phyloP scores from a whole-genome alignment of 2,113 vertebrate genomes.

The Oenanthe melanoleuca region DNA sequence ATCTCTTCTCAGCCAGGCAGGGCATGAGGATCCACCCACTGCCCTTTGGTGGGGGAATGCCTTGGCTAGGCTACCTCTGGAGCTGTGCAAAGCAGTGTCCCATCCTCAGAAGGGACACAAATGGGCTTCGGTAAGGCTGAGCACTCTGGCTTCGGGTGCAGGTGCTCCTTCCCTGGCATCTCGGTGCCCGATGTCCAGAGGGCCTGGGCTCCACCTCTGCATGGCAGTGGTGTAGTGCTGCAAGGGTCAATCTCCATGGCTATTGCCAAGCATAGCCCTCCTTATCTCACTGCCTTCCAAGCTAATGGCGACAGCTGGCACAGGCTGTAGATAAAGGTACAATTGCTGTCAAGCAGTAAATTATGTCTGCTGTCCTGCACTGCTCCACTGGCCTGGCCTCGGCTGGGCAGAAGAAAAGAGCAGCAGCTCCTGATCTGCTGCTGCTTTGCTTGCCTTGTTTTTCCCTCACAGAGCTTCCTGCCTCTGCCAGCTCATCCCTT shows the following conservation, averaged over 20 bases:
- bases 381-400: background rate
- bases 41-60: background rate
- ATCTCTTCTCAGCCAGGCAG: rapidly evolving
- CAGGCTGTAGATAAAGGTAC: background rate
- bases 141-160: rapidly evolving
- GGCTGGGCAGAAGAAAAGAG: background rate
- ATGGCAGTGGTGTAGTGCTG: rapidly evolving
- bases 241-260: rapidly evolving
- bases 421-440: background rate
- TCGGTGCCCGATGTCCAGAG: rapidly evolving
- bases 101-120: rapidly evolving
- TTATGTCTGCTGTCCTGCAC: background rate
- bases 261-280: background rate
- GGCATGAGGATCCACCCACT: background rate
- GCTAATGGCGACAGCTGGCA: background rate
- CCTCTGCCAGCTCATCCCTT: background rate
- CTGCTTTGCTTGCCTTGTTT: background rate
- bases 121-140: rapidly evolving
- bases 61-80: too few species aligned
- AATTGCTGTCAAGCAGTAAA: background rate
- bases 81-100: background rate
- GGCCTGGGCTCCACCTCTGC: rapidly evolving
- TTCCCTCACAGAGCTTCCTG: background rate
- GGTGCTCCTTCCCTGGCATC: background rate
- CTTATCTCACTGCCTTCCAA: background rate